Base-by-base conservation (phyloP, 2,113 vertebrate species). In the Verasper variegatus region DNA sequence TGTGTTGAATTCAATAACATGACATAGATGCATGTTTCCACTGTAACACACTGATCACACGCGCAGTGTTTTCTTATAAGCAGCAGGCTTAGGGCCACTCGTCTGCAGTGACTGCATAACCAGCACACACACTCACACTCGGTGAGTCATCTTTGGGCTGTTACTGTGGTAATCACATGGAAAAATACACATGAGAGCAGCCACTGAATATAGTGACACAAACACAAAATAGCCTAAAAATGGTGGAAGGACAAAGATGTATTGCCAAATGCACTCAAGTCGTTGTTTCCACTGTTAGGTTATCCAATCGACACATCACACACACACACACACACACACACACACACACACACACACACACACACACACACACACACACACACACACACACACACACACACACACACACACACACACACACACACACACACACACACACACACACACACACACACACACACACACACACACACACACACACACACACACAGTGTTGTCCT, bases 221-320 rank as follows among this genome's bases (percentile, higher is more conserved):
- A 75, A 74, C 24, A 58, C 26, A 31, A 68, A 66, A 71, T 14
- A 54, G 26, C 3, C 17, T 2, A 42, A 63, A 67, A 35, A 78
- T n/a, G 20, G 27, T n/a, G 54, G n/a, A 65, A 58, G 27, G 24
- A 78, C 5, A 42, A 73, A 54, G 20, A 54, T 54, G 5, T n/a
- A 21, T n/a, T 54, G 51, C 18, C 13, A 11, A 72, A 80, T 31
- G 72, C 62, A 37, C 40, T 60, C 45, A 68, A 71, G 69, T 86
- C 76, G 84, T 87, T 82, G 82, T 92, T 93, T 93, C 88, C 91
- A 93, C 78, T 85, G 83, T 90, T 86, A 61, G 88, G 86, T 70
- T 42, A 82, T 62, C 55, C 60, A 12, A 76, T 4, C 45, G 80
- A 68, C 76, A 88, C 74, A 77, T 67, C 57, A 56, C 21, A 55